Conservation (phyloP, 2,797 vertebrate genomes). For the Thalassophryne amazonica region DNA sequence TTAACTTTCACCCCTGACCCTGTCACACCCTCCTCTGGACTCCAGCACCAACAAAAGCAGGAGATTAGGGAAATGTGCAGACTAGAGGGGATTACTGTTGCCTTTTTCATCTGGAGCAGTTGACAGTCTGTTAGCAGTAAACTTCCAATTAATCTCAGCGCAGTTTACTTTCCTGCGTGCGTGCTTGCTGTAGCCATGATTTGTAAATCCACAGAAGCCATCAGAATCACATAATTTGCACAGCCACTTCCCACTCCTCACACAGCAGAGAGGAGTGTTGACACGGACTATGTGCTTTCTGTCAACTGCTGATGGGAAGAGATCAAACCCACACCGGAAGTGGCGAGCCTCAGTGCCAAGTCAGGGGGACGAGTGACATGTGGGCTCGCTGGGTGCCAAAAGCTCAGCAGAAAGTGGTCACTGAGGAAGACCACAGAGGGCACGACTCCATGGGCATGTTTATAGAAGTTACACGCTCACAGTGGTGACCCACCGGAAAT, state of each 20-base stretch:
- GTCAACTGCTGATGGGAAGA: conserved; percentile 22
- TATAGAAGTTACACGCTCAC: neutral
- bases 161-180: conserved; percentile 67
- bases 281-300: conserved; percentile 33
- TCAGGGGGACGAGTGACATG: conserved; percentile 7
- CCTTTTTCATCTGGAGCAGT: conserved; percentile 67
- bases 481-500: neutral
- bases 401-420: neutral
- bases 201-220: conserved; percentile 40
- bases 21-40: conserved; percentile 68
- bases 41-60: conserved; percentile 70
- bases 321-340: conserved; percentile 32
- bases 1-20: conserved; percentile 80
- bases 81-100: conserved; percentile 72
- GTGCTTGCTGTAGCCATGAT: conserved; percentile 48
- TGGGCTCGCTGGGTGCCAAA: neutral
- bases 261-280: conserved; percentile 16
- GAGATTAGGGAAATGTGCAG: conserved; percentile 73
- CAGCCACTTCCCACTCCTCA: neutral
- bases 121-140: conserved; percentile 72
- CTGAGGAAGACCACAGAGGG: neutral
- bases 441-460: neutral
- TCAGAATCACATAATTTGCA: neutral
- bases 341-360: conserved; percentile 24
- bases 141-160: conserved; percentile 68